These are phyloP conservation scores for Marmota flaviventris DNA, from an alignment of 2,113 vertebrate genomes.

Conservation along the genomic window DNA sequence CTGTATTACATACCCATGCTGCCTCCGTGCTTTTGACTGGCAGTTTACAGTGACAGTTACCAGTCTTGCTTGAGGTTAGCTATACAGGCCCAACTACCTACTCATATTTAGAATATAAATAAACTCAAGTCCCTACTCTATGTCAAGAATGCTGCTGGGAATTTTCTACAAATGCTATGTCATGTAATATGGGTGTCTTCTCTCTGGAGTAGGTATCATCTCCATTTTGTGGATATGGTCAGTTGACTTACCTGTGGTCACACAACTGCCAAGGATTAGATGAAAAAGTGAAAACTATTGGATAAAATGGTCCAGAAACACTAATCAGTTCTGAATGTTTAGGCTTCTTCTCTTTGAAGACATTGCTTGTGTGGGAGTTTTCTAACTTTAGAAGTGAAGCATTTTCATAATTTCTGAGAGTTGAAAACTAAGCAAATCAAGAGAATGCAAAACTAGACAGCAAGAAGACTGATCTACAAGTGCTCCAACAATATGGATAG, in stretches of 20 bases:
- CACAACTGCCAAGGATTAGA: background rate
- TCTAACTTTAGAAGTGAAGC: conserved; percentile 17
- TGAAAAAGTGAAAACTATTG: background rate
- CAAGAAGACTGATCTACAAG: background rate
- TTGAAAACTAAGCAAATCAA: conserved; percentile 28
- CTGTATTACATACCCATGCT: background rate
- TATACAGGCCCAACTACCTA: background rate
- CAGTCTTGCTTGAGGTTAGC: background rate
- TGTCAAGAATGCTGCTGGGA: background rate
- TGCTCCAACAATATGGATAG: background rate
- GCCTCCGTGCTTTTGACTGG: background rate
- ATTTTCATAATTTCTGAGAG: conserved; percentile 37
- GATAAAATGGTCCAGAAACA: background rate
- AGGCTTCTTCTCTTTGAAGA: background rate
- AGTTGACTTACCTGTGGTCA: background rate
- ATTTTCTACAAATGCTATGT: background rate
- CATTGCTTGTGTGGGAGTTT: background rate
- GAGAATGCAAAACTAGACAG: background rate
- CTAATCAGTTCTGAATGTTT: background rate
- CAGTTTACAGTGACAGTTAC: background rate
- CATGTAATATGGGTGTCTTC: background rate
- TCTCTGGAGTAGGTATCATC: background rate
- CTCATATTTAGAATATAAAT: background rate
- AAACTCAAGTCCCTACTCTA: background rate
- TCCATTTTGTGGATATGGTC: background rate